phyloP scores from a whole-genome alignment of 2,113 vertebrate genomes.

The Upupa epops region DNA sequence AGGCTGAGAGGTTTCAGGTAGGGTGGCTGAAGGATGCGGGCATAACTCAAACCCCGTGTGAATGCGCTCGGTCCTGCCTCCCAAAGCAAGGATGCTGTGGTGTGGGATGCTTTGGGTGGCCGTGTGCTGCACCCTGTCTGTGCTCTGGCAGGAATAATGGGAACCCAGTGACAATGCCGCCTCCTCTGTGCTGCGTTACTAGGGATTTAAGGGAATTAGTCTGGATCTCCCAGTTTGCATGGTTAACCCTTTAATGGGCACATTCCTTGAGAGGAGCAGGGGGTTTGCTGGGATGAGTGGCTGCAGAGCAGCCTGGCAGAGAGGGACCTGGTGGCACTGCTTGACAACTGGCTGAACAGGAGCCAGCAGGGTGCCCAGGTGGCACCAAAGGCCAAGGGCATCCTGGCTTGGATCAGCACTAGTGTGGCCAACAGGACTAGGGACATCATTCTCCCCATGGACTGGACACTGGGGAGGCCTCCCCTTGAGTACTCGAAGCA shows the following conservation, averaged over 20 bases:
- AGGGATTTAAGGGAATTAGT: conserved; percentile 17
- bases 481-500: no score
- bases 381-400: no score
- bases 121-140: background rate
- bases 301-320: no score
- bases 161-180: background rate
- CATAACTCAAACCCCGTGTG: background rate
- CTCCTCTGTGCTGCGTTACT: conserved; percentile 4
- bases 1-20: background rate
- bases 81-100: rapidly evolving
- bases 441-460: no score
- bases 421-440: no score
- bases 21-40: no score
- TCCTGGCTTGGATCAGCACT: no score
- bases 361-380: no score
- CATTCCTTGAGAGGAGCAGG: background rate
- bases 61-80: background rate
- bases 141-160: background rate
- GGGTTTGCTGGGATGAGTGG: background rate
- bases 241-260: conserved; percentile 1
- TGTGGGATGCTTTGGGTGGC: background rate
- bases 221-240: background rate
- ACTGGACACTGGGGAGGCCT: no score
- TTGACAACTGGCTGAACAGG: no score
- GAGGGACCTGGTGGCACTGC: no score